A percentile compares a stretch with the other conserved stretches of the same genome.
phyloP scores from a whole-genome alignment of 2,113 vertebrate genomes.

The Sialia sialis region DNA sequence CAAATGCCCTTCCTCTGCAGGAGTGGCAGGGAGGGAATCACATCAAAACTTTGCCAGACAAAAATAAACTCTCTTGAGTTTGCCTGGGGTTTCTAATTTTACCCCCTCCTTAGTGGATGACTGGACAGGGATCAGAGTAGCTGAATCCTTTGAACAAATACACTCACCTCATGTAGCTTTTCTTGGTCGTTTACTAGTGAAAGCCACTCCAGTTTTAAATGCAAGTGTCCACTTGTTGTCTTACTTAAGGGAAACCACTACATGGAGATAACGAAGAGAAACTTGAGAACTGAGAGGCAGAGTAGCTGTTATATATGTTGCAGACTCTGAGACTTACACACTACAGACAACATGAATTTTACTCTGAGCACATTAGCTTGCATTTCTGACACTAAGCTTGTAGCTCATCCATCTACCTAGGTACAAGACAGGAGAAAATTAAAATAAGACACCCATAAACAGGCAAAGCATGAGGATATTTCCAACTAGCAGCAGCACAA shows the following conservation, averaged over 20 bases:
- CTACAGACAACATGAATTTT: neutral
- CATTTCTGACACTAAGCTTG: neutral
- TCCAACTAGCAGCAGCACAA: neutral
- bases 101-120: neutral
- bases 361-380: neutral
- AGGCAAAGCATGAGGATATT: neutral
- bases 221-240: constrained; percentile 77
- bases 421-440: neutral
- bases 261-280: neutral
- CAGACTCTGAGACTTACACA: neutral
- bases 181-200: constrained; percentile 77
- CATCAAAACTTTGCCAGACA: neutral
- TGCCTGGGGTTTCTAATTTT: neutral
- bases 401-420: neutral
- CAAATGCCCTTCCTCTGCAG: neutral
- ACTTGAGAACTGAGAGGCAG: neutral
- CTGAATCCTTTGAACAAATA: neutral
- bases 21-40: neutral
- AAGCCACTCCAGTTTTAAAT: constrained; percentile 89
- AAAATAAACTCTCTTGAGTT: neutral
- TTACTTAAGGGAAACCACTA: constrained; percentile 90
- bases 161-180: constrained; percentile 68
- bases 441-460: neutral
- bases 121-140: neutral
- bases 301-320: neutral